Evolutionary conservation across 2,888 invertebrate genomes (phyloP), one percentile per base, ranked within the genome.

Genomic region (Caenorhabditis sp.): DNA sequence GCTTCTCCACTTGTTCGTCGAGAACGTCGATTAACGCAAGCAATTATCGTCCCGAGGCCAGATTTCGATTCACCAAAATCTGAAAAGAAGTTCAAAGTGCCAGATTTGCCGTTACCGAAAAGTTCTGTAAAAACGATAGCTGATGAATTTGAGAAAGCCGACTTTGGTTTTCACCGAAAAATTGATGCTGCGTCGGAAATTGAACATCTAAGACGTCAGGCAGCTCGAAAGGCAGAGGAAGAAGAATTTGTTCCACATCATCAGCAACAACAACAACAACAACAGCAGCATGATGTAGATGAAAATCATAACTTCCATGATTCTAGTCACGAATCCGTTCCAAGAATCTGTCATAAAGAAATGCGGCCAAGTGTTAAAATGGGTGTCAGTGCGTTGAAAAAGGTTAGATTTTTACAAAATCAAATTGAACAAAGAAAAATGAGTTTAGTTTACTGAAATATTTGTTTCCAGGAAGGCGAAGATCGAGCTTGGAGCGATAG

Each of bases 291-390:
- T 36, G 23, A 37, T 4, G 61, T 58, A 26, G 72, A 72, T 37
- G 68, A 68, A 50, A 72, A 72, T 55, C 67, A 58, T 14, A 72
- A 72, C 58, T 21, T 64, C 5, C 8, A 59, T 0, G 36, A 66
- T 62, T 49, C 19, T 6, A 71, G 67, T 23, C 36, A 61, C 1
- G 63, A 61, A 6, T 71, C 67, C 0, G 24, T 71, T 21, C 71
- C 66, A 0, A 62, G 71, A 67, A 59, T 71, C 37, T 61, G 67
- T 23, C 64, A 67, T 53, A 26, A 58, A 4, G 67, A 71, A 53
- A 71, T 71, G 71, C 66, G 64, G 26, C 71, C 71, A 26, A 67
- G 64, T 50, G 63, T 71, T 27, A 66, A 67, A 21, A 71, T 71
- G 71, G 71, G 71, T 23, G 58, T 71, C n/a, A 66, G 57, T 58